Base-by-base conservation (phyloP, 2,888 invertebrate species). In the Melieria crassipennis region DNA sequence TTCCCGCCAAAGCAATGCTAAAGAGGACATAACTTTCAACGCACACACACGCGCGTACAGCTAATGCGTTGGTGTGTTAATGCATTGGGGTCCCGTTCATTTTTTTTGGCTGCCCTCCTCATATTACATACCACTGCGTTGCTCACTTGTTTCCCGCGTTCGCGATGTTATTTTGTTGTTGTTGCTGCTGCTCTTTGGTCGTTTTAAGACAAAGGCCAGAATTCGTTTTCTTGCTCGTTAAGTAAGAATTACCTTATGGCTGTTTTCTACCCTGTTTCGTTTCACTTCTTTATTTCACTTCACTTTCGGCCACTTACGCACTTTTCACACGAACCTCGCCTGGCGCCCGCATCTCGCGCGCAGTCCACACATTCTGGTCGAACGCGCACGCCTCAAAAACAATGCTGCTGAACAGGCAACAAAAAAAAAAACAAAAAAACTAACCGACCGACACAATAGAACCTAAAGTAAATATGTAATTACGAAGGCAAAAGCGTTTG, bases 211-310 rank as follows among this genome's bases (percentile, higher is more conserved):
- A 30, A 30, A 30, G 30, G 30, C 30, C 30, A 52, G 52, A 52
- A 79, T 75, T 78, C 61, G 16, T 57, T 11, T 57, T 74, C 75
- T 78, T 79, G 80, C 80, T 80, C 81, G 80, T 80, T 82, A 81
- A 81, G 80, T 78, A 80, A 81, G 80, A 80, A 81, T 80, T 81
- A 80, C 82, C 74, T 76, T 67, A 30, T 60, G 50, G 30, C 30
- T 30, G 30, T 30, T 30, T 30, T 30, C 16, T 42, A 42, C 7
- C 46, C 11, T 52, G 52, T 52, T 11, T 52, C 30, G 30, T 30
- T 30, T 30, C 30, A 30, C 30, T 30, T 30, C 30, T 30, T 30
- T 30, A 30, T 11, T 52, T 11, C 10, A 52, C 52, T 52, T 52
- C 11, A 10, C 11, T 50, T 52, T 52, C 13, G 52, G 9, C 52